Base-by-base conservation (phyloP, 2,888 invertebrate species). In the Campoletis raptor region DNA sequence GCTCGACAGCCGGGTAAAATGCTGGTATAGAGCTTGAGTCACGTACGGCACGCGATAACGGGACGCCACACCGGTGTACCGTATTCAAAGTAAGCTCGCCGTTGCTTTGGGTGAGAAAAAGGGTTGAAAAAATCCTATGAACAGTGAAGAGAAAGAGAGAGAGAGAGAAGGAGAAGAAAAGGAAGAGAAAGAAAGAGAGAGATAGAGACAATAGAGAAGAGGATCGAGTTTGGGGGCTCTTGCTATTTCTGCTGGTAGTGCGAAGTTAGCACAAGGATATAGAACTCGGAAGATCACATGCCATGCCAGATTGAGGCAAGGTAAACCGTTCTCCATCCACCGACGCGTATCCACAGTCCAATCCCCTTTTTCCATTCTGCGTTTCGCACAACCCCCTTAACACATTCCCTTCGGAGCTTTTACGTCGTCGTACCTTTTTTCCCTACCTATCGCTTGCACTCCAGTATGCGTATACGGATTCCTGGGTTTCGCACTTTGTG, bases 1-100 rank as follows among this genome's bases (percentile, higher is more conserved):
- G 85, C 89, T 69, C 77, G 70, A 79, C 78, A 76, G 85, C 67
- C 87, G 87, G 86, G 89, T 90, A 91, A 92, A 92, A 90, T 89
- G 88, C 84, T 87, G 85, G 89, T 83, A 83, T 82, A 87, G 88
- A 87, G 89, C 87, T 83, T 81, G 86, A 90, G 91, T 93, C 93
- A 93, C 93, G 93, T 93, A 92, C 89, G 85, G 87, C 85, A 87
- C 81, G 89, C 92, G 91, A 92, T 93, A 92, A 92, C 93, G 90
- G 89, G 85, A 90, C 90, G 78, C 74, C 86, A 83, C 88, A 82
- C 79, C 61, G 85, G 80, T 77, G 84, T 76, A 67, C 84, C 81
- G 82, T 85, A 85, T 87, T 87, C 87, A 87, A 85, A 87, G 82
- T 80, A 21, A 87, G 78, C 81, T 82, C 37, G 72, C 61, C 67